Evolutionary conservation across 1,140 invertebrate genomes (phyloP), one percentile per base, ranked within the genome.

Genomic region (Rhagoletis zephyria): DNA sequence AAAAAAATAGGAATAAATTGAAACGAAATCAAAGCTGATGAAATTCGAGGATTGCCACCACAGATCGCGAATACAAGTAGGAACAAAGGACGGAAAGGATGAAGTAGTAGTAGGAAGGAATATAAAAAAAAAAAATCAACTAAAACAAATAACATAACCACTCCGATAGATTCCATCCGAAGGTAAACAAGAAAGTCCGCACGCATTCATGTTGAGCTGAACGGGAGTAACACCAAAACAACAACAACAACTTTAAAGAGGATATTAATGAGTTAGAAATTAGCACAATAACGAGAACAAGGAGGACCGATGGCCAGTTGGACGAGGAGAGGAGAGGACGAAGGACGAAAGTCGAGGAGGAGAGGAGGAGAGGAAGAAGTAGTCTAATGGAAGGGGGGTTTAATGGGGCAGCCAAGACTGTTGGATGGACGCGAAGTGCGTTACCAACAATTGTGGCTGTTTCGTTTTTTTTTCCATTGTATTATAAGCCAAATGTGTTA

Each of bases 401-500:
- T 6, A 81, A 81, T 59, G 48, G 74, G 7, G 74, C 9, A 81
- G 51, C 40, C 74, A 16, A 56, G 45, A 81, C 74, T 81, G 74
- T 42, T 19, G 64, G 64, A 1, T 9, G 64, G n/a, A 10, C 4
- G 6, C 40, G 6, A 5, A 30, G 16, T 9, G 9, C 16, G 7
- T 56, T 56, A 9, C 74, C 48, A 51, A 81, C 74, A 81, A 42
- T 56, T 81, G 56, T 81, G 74, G 16, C 48, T 56, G n/a, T 48
- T 51, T 19, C 74, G 48, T 81, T 81, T 19, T 81, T 19, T 81
- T 81, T 81, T 81, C 48, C 48, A 81, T 67, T 87, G 60, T 87
- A 87, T 65, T 87, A 87, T 87, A 87, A 87, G 86, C 86, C 86
- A 87, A 87, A 87, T 87, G 86, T 87, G 86, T 87, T 87, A 87